These are phyloP conservation scores for Hypomesus transpacificus DNA, from an alignment of 2,113 vertebrate species.

Conservation along the genomic window DNA sequence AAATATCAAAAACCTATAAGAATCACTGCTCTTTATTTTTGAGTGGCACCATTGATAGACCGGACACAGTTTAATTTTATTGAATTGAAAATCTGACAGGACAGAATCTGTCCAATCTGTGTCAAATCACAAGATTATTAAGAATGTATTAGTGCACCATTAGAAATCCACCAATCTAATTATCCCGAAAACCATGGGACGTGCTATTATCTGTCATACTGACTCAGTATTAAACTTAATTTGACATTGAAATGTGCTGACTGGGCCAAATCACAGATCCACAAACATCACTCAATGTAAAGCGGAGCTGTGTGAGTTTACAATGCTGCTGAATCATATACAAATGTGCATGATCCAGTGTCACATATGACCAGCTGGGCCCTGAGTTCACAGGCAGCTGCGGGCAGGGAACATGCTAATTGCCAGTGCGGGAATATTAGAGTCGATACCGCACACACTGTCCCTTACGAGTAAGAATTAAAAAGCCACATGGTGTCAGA, in stretches of 20 bases:
- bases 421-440: conserved; percentile 17
- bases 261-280: too few species aligned
- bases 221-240: too few species aligned
- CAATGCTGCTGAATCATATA: conserved; percentile 1
- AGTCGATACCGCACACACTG: conserved; percentile 37
- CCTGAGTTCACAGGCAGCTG: conserved; percentile 21
- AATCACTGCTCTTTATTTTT: conserved; percentile 51
- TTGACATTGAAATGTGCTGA: background rate
- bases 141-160: conserved; percentile 35
- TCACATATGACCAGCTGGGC: conserved; percentile 7
- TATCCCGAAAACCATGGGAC: too few species aligned
- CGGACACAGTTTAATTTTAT: conserved; percentile 6
- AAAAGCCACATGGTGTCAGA: background rate
- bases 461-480: conserved; percentile 20
- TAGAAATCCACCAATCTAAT: conserved; percentile 20
- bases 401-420: conserved; percentile 35
- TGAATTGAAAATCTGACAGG: conserved; percentile 2
- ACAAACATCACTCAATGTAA: too few species aligned
- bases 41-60: conserved; percentile 20
- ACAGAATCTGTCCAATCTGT: background rate
- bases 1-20: conserved; percentile 2
- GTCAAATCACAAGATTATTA: conserved; percentile 36
- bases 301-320: background rate
- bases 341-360: conserved; percentile 9
- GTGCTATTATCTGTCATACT: too few species aligned